Conservation (phyloP, 2,888 invertebrate species). For the Cryptocephalus primarius region DNA sequence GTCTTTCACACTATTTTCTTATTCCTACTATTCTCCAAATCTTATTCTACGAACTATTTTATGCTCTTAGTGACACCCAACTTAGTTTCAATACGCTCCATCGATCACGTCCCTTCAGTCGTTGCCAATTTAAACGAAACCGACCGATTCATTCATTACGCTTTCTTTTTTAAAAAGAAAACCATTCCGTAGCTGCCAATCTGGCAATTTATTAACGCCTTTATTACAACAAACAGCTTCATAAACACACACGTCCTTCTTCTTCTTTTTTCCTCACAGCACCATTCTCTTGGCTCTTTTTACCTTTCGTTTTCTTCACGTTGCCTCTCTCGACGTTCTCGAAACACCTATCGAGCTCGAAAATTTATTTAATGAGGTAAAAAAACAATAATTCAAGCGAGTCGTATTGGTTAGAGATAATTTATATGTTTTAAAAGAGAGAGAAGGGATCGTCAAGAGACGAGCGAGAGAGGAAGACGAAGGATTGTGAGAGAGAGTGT, state of each 20-base stretch:
- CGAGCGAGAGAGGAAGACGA: constrained; percentile 12
- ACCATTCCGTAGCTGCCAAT: constrained; percentile 7
- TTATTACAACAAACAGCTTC: constrained; percentile 33
- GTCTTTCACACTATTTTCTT: no score
- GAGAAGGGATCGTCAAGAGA: constrained; percentile 1
- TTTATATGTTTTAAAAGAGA: constrained; percentile 21
- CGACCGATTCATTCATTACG: no score
- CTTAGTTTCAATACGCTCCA: no score
- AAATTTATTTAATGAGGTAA: constrained; percentile 38
- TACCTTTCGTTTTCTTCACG: constrained; percentile 11
- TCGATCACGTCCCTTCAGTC: no score
- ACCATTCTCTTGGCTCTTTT: constrained; percentile 22
- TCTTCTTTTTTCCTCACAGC: constrained; percentile 32
- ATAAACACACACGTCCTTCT: constrained; percentile 17
- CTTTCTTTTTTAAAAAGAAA: no score
- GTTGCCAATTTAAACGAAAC: no score
- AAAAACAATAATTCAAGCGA: constrained; percentile 35
- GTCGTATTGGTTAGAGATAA: constrained; percentile 34
- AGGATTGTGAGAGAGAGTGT: constrained; percentile 16
- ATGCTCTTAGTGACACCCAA: no score
- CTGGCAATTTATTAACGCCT: constrained; percentile 27
- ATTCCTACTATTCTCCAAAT: no score
- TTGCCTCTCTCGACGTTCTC: constrained; percentile 9
- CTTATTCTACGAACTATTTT: no score
- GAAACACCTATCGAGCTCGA: constrained; percentile 35